Evolutionary conservation across 2,113 vertebrate species (phyloP), one percentile per base, ranked within the genome.

Genomic region (Felis chaus): DNA sequence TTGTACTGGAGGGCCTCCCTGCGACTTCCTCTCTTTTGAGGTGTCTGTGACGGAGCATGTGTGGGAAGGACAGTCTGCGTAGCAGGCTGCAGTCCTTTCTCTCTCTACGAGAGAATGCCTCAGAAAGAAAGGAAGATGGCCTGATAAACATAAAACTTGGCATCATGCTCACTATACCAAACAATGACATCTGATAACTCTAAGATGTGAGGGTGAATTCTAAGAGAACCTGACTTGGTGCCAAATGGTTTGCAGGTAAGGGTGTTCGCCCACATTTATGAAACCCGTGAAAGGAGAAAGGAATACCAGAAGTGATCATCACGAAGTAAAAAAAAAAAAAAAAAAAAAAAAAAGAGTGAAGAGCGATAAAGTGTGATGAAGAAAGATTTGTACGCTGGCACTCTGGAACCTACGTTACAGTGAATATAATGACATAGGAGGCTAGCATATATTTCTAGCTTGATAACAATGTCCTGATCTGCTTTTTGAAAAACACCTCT

Each of bases 161-260:
- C 93, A 25, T 93, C 63, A 33, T 76, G 78, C 84, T 66, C 31
- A 86, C 61, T 83, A 14, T 74, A 91, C 14, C 85, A 81, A 95
- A 97, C 83, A 91, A 74, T 91, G 92, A 55, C 82, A 98, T 68
- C 19, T 21, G 7, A 96, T 97, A 96, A 95, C 97, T 92, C 82
- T 13, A 97, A 97, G 97, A 90, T 95, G 63, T 78, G 86, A 76
- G 91, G n/a, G 96, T 97, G 61, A 88, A 63, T 94, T 96, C 94
- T 86, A 89, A 94, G 68, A 95, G 50, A 97, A 68, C 66, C 45
- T 97, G 89, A 97, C 68, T 92, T 97, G 97, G 97, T 89, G 29
- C 18, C 98, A 91, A 97, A 97, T 89, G 57, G 33, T 94, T 98
- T 98, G 27, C 92, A 97, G 91, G 98, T 98, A 98, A 98, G 65